phyloP scores from a whole-genome alignment of 2,797 vertebrate genomes.

The Philypnodon macrostomus region DNA sequence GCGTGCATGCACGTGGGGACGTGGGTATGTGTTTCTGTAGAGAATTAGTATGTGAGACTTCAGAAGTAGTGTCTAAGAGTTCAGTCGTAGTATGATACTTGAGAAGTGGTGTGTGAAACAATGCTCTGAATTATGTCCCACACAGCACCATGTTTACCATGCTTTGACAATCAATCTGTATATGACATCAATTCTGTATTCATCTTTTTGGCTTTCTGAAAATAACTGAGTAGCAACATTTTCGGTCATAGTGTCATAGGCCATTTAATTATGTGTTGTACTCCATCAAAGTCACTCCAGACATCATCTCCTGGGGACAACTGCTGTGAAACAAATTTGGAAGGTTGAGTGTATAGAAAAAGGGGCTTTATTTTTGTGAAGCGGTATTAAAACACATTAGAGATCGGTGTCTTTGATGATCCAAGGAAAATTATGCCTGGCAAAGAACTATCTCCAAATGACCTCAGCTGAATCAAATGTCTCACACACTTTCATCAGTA shows the following conservation, averaged over 20 bases:
- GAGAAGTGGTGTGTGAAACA: too few relatives aligned
- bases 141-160: background rate
- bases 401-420: slow-evolving; percentile 16
- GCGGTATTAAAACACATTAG: slow-evolving; percentile 23
- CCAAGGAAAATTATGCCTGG: slow-evolving; percentile 11
- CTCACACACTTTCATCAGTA: background rate
- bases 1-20: too few relatives aligned
- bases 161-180: background rate
- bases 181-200: background rate
- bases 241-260: background rate
- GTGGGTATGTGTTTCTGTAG: too few relatives aligned
- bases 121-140: too few relatives aligned
- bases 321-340: slow-evolving; percentile 10
- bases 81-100: too few relatives aligned
- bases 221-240: background rate
- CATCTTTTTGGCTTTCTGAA: background rate
- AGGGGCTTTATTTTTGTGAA: slow-evolving; percentile 7
- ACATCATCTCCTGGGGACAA: slow-evolving; percentile 8
- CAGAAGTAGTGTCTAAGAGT: too few relatives aligned
- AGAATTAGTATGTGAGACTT: too few relatives aligned
- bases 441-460: background rate
- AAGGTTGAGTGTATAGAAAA: background rate
- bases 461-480: slow-evolving; percentile 2
- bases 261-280: slow-evolving; percentile 29
- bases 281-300: slow-evolving; percentile 18